These are phyloP conservation scores for Ecdyonurus torrentis DNA, from an alignment of 2,888 invertebrate species.

Conservation along the genomic window DNA sequence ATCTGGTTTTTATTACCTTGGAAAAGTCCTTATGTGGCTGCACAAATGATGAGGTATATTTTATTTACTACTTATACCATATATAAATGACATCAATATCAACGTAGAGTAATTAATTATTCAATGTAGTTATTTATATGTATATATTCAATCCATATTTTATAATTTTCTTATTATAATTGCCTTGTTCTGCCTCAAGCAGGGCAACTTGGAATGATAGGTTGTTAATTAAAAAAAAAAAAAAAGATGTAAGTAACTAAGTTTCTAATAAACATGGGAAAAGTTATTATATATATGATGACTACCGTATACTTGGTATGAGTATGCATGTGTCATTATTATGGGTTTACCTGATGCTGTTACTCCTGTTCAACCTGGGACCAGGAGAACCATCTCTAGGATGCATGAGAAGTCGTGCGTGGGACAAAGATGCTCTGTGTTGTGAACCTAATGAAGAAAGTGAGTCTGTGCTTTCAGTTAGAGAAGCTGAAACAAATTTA, in stretches of 20 bases:
- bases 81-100: too few relatives aligned
- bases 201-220: not conserved
- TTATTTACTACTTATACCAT: not conserved
- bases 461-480: conserved; percentile 15
- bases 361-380: conserved; percentile 64
- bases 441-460: conserved; percentile 22
- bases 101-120: too few relatives aligned
- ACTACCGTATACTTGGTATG: too few relatives aligned
- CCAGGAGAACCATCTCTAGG: conserved; percentile 26
- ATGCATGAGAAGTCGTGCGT: conserved; percentile 40
- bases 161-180: too few relatives aligned
- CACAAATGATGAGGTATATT: conserved; percentile 18
- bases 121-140: too few relatives aligned
- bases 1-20: conserved; percentile 48
- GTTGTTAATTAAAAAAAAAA: not conserved
- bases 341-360: conserved; percentile 68
- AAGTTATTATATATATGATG: too few relatives aligned
- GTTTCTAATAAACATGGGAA: too few relatives aligned
- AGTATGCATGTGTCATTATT: too few relatives aligned
- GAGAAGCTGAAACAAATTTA: too few relatives aligned
- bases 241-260: too few relatives aligned
- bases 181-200: not conserved
- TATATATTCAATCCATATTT: too few relatives aligned
- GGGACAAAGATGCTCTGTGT: conserved; percentile 45
- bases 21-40: conserved; percentile 84